These are phyloP conservation scores for Lepisosteus osseus DNA, from an alignment of 2,113 vertebrate genomes.

Conservation along the genomic window DNA sequence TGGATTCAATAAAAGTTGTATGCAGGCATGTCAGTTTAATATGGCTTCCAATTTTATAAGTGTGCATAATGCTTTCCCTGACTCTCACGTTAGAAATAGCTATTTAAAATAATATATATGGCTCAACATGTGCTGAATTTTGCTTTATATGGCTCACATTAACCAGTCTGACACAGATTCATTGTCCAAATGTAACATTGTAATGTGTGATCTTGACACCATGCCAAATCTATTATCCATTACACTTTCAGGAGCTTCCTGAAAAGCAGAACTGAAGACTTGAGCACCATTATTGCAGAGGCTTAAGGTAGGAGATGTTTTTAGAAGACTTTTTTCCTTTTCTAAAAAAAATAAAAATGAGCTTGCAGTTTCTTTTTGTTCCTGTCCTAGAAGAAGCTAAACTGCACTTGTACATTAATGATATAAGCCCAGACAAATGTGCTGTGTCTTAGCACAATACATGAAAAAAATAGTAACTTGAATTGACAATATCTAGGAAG, in stretches of 20 bases:
- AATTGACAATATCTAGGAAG: too few species aligned
- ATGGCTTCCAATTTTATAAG: neutral
- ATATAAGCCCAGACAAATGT: too few species aligned
- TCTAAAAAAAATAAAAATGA: too few species aligned
- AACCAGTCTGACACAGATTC: neutral
- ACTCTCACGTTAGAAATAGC: neutral
- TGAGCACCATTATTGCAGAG: slow-evolving; percentile 8
- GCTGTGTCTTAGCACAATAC: too few species aligned
- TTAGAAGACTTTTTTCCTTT: slow-evolving; percentile 2
- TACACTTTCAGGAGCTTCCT: neutral
- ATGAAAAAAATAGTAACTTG: too few species aligned
- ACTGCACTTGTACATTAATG: too few species aligned
- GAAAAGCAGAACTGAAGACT: neutral
- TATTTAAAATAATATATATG: slow-evolving; percentile 3
- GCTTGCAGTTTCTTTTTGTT: too few species aligned
- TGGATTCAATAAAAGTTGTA: neutral
- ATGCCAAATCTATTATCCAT: slow-evolving; percentile 9
- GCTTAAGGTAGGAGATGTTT: neutral
- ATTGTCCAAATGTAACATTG: slow-evolving; percentile 1
- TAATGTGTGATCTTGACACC: slow-evolving; percentile 6
- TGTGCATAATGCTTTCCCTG: slow-evolving; percentile 9
- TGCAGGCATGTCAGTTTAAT: neutral
- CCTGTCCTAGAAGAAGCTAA: too few species aligned
- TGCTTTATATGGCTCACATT: neutral
- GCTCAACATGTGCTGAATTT: neutral